A percentile compares a stretch with the other conserved stretches of the same genome.
phyloP scores from a whole-genome alignment of 92 coral and sea anemone genomes.

The Muricea muricata region DNA sequence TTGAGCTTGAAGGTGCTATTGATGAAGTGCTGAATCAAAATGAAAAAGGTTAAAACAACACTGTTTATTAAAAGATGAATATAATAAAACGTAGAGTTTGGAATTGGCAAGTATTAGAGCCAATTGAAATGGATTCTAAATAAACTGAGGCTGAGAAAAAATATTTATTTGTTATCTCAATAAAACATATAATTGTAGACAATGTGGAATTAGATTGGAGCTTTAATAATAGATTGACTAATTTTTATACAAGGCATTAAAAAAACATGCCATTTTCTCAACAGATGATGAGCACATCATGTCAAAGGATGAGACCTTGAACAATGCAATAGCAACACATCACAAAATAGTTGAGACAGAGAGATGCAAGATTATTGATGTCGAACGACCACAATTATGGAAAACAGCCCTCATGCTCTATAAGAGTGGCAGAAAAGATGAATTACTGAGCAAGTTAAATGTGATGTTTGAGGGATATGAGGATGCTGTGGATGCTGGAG shows the following conservation, averaged over 20 bases:
- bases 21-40: constrained; percentile 19
- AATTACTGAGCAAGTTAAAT: neutral
- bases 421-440: neutral
- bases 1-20: constrained; percentile 40
- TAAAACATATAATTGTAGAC: no score
- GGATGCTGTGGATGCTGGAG: neutral
- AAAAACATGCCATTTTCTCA: no score
- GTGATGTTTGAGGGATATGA: neutral
- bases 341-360: constrained; percentile 13
- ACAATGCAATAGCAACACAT: neutral
- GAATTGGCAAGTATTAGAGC: no score
- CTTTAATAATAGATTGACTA: no score
- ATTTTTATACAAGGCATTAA: no score
- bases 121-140: no score
- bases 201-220: no score
- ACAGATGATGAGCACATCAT: no score
- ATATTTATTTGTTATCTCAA: no score
- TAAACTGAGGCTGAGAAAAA: no score
- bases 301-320: neutral
- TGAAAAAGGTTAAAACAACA: constrained; percentile 24
- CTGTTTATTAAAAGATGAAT: no score
- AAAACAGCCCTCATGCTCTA: neutral
- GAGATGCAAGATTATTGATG: constrained; percentile 23
- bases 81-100: no score
- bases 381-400: constrained; percentile 18